These are phyloP conservation scores for Xiphydria camelus DNA, from an alignment of 2,888 invertebrate genomes.

Conservation along the genomic window DNA sequence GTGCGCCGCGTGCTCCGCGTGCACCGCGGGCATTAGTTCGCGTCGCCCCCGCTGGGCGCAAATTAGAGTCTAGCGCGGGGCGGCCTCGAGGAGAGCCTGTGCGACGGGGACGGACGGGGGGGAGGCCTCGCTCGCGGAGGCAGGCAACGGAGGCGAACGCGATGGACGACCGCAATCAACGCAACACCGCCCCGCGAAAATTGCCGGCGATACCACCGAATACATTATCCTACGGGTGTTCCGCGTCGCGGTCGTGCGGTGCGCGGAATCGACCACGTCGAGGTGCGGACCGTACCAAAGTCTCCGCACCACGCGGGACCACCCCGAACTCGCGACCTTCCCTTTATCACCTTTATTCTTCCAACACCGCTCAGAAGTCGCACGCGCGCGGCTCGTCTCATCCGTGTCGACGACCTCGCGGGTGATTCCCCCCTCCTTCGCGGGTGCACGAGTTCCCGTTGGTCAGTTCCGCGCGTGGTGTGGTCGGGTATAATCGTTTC, in stretches of 20 bases:
- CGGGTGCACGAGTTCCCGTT: too few species aligned
- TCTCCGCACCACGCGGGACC: too few species aligned
- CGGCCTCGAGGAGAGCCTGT: background rate
- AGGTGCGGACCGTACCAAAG: background rate
- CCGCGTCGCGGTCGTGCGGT: background rate
- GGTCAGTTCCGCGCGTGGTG: too few species aligned
- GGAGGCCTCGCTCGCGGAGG: too few species aligned
- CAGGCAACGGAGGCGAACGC: slow-evolving; percentile 39
- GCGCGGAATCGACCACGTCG: slow-evolving; percentile 2
- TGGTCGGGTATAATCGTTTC: too few species aligned
- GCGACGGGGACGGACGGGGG: slow-evolving; percentile 9
- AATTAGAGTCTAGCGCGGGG: slow-evolving; percentile 47
- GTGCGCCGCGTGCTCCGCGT: slow-evolving; percentile 32
- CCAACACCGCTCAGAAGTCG: too few species aligned
- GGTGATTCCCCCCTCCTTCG: too few species aligned
- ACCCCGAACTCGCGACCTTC: too few species aligned
- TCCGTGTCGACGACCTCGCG: too few species aligned
- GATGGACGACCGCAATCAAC: slow-evolving; percentile 54
- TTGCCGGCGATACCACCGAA: slow-evolving; percentile 47
- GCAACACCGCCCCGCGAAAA: slow-evolving; percentile 51
- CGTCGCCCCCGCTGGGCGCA: slow-evolving; percentile 55
- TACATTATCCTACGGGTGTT: slow-evolving; percentile 37
- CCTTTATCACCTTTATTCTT: too few species aligned
- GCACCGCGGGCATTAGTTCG: slow-evolving; percentile 52
- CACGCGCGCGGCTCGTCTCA: too few species aligned